phyloP scores from a whole-genome alignment of 1,140 invertebrate genomes.

The Aradophagus sp. region DNA sequence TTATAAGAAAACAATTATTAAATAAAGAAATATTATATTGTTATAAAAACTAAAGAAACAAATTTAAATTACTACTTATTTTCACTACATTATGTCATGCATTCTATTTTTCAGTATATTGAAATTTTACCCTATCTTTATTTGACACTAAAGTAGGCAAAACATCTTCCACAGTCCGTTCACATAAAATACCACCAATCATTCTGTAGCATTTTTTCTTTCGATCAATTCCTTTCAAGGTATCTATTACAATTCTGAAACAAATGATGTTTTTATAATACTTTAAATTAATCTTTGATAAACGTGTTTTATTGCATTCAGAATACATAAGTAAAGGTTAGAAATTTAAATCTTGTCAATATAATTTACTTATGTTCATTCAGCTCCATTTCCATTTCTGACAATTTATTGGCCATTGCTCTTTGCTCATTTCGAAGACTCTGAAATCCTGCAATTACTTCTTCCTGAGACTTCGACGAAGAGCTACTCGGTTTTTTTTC shows the following conservation, averaged over 20 bases:
- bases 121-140: slow-evolving; percentile 83
- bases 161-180: slow-evolving; percentile 93
- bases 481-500: slow-evolving; percentile 39
- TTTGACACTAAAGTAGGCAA: slow-evolving; percentile 89
- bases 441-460: slow-evolving; percentile 91
- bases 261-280: slow-evolving; percentile 23
- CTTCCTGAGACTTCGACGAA: slow-evolving; percentile 78
- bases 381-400: slow-evolving; percentile 93
- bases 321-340: no score
- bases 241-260: slow-evolving; percentile 93
- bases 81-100: no score
- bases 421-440: slow-evolving; percentile 90
- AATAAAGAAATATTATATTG: slow-evolving; percentile 3
- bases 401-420: slow-evolving; percentile 87
- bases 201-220: slow-evolving; percentile 94
- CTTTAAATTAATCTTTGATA: no score
- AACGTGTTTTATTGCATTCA: no score
- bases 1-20: slow-evolving; percentile 2
- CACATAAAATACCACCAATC: slow-evolving; percentile 94
- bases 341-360: slow-evolving; percentile 15
- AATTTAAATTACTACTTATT: no score
- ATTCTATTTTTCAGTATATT: no score
- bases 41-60: neutral
- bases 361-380: slow-evolving; percentile 93
- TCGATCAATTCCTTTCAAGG: slow-evolving; percentile 88